phyloP scores from a whole-genome alignment of 1,140 invertebrate genomes.

The Drosophila tropicalis region DNA sequence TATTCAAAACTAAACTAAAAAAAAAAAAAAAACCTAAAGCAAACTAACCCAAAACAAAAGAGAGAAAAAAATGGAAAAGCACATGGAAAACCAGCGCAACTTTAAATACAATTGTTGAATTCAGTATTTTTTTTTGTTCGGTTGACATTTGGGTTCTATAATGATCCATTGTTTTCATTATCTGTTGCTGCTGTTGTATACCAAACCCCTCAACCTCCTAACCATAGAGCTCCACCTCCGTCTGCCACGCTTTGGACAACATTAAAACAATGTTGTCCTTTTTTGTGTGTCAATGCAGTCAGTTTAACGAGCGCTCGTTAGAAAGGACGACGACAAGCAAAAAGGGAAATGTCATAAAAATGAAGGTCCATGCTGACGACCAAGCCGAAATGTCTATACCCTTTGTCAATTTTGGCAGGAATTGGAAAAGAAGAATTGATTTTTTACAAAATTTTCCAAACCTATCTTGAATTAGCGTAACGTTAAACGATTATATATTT shows the following conservation, averaged over 20 bases:
- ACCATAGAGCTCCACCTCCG: background rate
- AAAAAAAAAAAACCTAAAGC: background rate
- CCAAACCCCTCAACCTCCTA: background rate
- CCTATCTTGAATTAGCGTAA: no score
- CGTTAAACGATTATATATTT: no score
- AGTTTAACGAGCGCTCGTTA: constrained; percentile 78
- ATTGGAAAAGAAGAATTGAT: no score
- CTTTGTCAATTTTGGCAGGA: background rate
- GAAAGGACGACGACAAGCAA: constrained; percentile 45
- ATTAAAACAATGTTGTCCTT: constrained; percentile 60
- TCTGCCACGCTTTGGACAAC: constrained; percentile 16
- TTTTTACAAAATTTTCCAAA: no score
- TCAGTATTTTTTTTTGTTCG: constrained; percentile 45
- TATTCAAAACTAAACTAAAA: background rate
- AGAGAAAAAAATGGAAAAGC: background rate
- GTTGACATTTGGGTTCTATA: constrained; percentile 60
- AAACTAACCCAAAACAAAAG: background rate
- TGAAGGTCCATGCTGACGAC: constrained; percentile 2
- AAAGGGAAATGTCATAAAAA: constrained; percentile 75
- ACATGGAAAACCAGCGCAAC: constrained; percentile 43
- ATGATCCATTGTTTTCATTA: constrained; percentile 79
- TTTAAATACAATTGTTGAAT: constrained; percentile 75
- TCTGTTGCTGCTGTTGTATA: constrained; percentile 56
- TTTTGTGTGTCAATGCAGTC: constrained; percentile 75
- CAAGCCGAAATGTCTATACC: background rate